Conservation (phyloP, 2,888 invertebrate species). For the Patella depressa region DNA sequence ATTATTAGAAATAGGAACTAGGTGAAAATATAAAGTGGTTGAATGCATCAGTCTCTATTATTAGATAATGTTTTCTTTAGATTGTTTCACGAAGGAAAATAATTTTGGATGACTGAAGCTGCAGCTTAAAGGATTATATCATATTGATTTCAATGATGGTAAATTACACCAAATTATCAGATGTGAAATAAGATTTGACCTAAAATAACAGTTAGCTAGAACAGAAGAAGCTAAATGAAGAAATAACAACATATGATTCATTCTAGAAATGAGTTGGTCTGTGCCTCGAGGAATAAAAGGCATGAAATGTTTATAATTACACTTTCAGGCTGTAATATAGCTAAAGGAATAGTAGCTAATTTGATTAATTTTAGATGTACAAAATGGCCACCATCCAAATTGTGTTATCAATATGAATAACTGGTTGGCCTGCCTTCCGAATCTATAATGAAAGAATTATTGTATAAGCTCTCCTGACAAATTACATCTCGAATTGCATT, state of each 20-base stretch:
- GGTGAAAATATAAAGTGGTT: too few species aligned
- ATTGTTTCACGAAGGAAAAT: background rate
- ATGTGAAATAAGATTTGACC: conserved; percentile 10
- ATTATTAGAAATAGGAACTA: too few species aligned
- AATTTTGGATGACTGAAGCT: conserved; percentile 2
- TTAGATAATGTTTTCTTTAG: too few species aligned
- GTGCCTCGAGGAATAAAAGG: conserved; percentile 8
- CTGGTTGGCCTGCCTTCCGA: conserved; percentile 15
- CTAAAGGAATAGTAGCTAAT: conserved; percentile 8
- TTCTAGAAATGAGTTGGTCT: conserved; percentile 11
- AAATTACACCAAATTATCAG: conserved; percentile 13
- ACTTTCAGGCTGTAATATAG: conserved; percentile 10
- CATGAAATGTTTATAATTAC: conserved; percentile 13
- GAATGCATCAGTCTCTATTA: too few species aligned
- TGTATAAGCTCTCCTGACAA: conserved; percentile 17
- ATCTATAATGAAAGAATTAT: conserved; percentile 25
- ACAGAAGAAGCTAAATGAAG: conserved; percentile 1
- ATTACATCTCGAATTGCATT: conserved; percentile 24
- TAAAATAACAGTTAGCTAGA: conserved; percentile 13
- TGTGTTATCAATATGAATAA: conserved; percentile 25
- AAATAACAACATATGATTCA: conserved; percentile 13
- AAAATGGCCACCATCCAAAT: conserved; percentile 19
- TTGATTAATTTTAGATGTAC: conserved; percentile 11
- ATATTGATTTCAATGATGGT: conserved; percentile 11
- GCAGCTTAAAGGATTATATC: background rate